Percentiles rank a stretch among this genome's conserved stretches.
phyloP scores from a whole-genome alignment of 2,113 vertebrate genomes.

The Microcebus tavaratra region DNA sequence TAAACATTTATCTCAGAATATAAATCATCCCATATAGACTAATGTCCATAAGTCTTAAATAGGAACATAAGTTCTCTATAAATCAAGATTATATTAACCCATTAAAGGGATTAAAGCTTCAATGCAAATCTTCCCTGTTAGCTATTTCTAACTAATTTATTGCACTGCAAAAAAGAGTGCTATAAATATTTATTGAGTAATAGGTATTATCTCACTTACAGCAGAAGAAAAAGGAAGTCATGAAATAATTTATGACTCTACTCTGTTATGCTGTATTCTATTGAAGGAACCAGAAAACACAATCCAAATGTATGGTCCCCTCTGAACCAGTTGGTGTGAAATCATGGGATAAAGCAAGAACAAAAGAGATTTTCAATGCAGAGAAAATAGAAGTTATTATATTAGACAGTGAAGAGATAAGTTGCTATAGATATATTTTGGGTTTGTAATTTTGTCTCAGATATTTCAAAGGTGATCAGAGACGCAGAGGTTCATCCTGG shows the following conservation, averaged over 20 bases:
- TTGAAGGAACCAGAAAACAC: constrained; percentile 22
- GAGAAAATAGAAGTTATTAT: not conserved
- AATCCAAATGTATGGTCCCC: constrained; percentile 23
- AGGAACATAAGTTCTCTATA: constrained; percentile 40
- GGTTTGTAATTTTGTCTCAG: not conserved
- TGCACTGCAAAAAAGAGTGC: not conserved
- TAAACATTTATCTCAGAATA: constrained; percentile 49
- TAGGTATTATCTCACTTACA: not conserved
- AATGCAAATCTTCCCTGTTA: constrained; percentile 39
- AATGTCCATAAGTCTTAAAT: not conserved
- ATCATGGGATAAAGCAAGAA: not conserved
- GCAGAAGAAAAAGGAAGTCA: not conserved
- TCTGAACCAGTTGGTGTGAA: constrained; percentile 37
- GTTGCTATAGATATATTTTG: not conserved
- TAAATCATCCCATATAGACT: not conserved
- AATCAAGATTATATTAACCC: constrained; percentile 41
- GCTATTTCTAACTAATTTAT: constrained; percentile 3
- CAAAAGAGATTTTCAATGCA: not conserved
- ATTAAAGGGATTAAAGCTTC: constrained; percentile 22
- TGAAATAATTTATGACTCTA: not conserved
- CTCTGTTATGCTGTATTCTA: not conserved
- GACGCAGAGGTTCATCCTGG: not conserved
- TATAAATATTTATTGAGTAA: not conserved
- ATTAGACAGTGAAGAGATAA: constrained; percentile 19
- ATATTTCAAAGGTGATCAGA: constrained; percentile 1